phyloP scores from a whole-genome alignment of 2,797 vertebrate genomes.

The Cossypha niveicapilla region DNA sequence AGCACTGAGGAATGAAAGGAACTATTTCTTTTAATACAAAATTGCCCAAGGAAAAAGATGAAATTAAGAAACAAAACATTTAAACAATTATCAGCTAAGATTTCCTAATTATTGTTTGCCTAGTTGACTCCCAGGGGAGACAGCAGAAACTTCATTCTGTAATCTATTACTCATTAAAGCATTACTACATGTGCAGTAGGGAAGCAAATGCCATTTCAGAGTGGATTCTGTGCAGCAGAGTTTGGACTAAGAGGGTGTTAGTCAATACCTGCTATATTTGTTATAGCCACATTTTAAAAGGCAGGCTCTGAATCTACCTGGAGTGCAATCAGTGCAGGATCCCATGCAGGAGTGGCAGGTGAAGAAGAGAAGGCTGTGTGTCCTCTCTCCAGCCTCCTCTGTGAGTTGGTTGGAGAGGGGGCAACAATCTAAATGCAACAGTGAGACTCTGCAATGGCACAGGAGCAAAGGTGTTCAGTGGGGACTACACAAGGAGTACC shows the following conservation, averaged over 20 bases:
- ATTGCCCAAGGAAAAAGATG: slow-evolving; percentile 11
- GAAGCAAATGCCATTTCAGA: background rate
- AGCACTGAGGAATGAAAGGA: slow-evolving; percentile 8
- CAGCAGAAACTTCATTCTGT: background rate
- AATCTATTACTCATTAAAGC: background rate
- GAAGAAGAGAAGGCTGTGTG: background rate
- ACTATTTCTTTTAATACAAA: slow-evolving; percentile 5
- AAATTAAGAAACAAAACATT: slow-evolving; percentile 53
- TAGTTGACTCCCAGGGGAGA: background rate
- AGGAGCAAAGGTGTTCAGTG: accelerated
- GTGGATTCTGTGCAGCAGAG: background rate
- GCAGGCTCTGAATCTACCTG: background rate
- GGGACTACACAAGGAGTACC: background rate
- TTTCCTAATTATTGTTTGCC: slow-evolving; percentile 43
- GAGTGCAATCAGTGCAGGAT: background rate
- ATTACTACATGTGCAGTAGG: background rate
- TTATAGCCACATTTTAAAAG: background rate
- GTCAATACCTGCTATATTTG: background rate
- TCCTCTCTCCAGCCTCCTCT: background rate
- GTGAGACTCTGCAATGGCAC: background rate
- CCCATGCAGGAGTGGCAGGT: background rate
- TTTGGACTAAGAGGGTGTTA: background rate
- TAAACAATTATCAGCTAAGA: slow-evolving; percentile 51
- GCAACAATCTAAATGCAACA: background rate
- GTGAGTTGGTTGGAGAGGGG: background rate